phyloP scores from a whole-genome alignment of 2,113 vertebrate genomes.

The Ascaphus truei region DNA sequence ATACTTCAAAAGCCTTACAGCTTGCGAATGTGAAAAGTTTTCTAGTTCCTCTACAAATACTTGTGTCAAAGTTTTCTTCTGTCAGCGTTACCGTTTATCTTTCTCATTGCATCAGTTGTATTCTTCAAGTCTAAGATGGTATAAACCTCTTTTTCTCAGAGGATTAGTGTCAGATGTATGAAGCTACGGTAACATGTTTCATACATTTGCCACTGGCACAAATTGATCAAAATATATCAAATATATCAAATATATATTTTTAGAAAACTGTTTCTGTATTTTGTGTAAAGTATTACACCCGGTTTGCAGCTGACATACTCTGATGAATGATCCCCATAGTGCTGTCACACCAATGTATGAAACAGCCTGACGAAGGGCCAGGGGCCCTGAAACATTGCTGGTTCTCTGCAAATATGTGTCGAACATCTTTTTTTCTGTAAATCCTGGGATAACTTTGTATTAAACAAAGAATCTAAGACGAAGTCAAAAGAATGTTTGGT shows the following conservation, averaged over 20 bases:
- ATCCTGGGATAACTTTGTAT: too few relatives aligned
- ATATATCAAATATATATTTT: not conserved
- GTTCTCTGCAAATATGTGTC: too few relatives aligned
- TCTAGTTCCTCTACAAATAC: too few relatives aligned
- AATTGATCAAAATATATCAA: constrained; percentile 1
- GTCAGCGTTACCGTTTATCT: not conserved
- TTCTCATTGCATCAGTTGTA: not conserved
- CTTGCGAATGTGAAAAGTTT: too few relatives aligned
- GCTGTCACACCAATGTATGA: not conserved
- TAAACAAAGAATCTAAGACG: too few relatives aligned
- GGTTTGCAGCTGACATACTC: not conserved
- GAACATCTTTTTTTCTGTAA: too few relatives aligned
- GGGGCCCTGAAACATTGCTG: too few relatives aligned
- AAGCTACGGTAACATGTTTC: constrained; percentile 8
- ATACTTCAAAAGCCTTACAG: too few relatives aligned
- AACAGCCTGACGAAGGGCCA: too few relatives aligned
- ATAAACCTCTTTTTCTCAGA: not conserved
- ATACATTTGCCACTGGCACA: not conserved
- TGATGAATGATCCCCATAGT: not conserved
- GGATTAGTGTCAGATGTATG: constrained; percentile 7
- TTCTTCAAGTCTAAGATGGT: not conserved
- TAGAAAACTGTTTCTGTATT: not conserved
- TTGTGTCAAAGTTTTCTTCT: too few relatives aligned
- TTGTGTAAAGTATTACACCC: not conserved
- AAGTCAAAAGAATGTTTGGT: too few relatives aligned